These are phyloP conservation scores for Himalopsyche kuldschensis DNA, from an alignment of 2,888 invertebrate species.

Conservation along the genomic window DNA sequence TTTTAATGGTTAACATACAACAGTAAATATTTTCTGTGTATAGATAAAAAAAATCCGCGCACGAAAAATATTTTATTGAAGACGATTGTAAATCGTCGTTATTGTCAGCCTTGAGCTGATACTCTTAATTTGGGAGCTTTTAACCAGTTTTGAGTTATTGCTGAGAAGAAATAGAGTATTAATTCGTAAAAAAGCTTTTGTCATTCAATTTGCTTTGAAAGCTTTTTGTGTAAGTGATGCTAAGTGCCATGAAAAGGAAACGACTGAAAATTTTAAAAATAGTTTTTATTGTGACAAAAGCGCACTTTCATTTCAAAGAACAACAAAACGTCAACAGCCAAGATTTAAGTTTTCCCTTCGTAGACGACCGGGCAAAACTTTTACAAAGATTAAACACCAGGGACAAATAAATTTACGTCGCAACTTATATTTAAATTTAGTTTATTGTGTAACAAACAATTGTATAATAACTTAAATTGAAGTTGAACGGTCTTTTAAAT, in stretches of 20 bases:
- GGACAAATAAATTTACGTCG: not conserved
- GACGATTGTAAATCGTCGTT: too few species aligned
- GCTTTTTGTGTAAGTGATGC: not conserved
- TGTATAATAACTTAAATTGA: not conserved
- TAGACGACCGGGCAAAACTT: not conserved
- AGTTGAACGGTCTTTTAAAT: not conserved
- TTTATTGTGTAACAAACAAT: not conserved
- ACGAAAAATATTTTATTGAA: too few species aligned
- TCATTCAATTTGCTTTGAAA: not conserved
- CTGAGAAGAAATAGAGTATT: too few species aligned
- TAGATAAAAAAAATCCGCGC: too few species aligned
- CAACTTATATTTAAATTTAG: not conserved
- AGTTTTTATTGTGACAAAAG: not conserved
- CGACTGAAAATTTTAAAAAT: not conserved
- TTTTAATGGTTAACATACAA: too few species aligned
- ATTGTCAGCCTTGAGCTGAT: too few species aligned
- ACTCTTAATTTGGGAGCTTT: too few species aligned
- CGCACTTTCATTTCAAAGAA: not conserved
- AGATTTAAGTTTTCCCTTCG: not conserved
- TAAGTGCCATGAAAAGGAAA: not conserved
- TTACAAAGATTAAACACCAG: not conserved
- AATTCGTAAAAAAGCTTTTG: not conserved
- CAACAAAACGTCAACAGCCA: not conserved
- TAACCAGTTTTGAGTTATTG: too few species aligned
- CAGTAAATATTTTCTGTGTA: too few species aligned